Conservation (phyloP, 2,888 invertebrate species). For the Aleiodes leptofemur region DNA sequence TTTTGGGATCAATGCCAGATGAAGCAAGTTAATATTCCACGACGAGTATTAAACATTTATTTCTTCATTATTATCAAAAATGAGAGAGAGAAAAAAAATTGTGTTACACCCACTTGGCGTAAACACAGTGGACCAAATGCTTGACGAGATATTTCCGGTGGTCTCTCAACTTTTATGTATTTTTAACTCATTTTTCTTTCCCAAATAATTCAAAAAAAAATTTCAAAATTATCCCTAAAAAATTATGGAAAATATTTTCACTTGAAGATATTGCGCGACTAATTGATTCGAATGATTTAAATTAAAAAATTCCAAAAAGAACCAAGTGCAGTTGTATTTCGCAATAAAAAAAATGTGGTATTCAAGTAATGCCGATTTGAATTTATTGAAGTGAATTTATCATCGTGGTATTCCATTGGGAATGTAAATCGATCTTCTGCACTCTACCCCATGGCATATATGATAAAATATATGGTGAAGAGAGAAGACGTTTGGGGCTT, state of each 20-base stretch:
- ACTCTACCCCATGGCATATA: conserved; percentile 14
- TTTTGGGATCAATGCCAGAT: conserved; percentile 40
- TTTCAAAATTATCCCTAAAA: not conserved
- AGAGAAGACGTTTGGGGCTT: conserved; percentile 10
- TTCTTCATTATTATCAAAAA: not conserved
- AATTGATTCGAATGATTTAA: not conserved
- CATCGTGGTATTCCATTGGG: conserved; percentile 10
- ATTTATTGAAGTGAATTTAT: conserved; percentile 29
- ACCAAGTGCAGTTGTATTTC: not conserved
- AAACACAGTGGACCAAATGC: conserved; percentile 28
- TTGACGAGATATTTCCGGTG: conserved; percentile 40
- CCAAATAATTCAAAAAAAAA: not conserved
- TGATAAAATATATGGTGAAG: conserved; percentile 19
- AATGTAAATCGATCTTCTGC: conserved; percentile 26
- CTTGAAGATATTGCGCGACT: too few relatives aligned
- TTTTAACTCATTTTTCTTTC: conserved; percentile 19
- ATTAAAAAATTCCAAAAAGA: not conserved
- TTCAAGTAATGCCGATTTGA: not conserved
- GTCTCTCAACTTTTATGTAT: not conserved
- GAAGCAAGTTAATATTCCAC: conserved; percentile 45
- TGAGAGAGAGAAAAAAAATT: not conserved
- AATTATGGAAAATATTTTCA: not conserved
- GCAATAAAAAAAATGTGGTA: not conserved
- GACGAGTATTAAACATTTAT: conserved; percentile 38
- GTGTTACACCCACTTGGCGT: conserved; percentile 30